A percentile compares a stretch with the other conserved stretches of the same genome.
Conservation (phyloP, 2,797 vertebrate species). For the Acanthurus tractus region DNA sequence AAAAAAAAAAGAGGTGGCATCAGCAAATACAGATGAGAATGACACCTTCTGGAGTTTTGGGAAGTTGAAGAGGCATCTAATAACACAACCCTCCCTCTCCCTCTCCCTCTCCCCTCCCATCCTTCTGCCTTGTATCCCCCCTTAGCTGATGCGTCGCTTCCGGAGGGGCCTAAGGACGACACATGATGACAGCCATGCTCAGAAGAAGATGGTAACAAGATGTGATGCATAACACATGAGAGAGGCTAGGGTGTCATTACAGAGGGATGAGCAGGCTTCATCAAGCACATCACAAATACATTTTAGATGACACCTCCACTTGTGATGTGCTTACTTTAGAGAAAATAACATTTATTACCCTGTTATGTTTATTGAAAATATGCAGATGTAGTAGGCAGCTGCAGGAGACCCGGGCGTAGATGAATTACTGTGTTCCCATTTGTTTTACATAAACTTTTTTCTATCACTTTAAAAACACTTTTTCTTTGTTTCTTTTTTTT, state of each 20-base stretch:
- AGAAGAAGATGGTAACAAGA: slow-evolving; percentile 82
- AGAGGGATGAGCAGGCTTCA: slow-evolving; percentile 81
- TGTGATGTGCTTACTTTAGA: slow-evolving; percentile 68
- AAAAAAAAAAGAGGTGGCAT: slow-evolving; percentile 43
- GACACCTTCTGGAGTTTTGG: slow-evolving; percentile 77
- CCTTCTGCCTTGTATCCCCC: slow-evolving; percentile 56
- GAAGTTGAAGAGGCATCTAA: slow-evolving; percentile 74
- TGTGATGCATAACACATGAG: slow-evolving; percentile 86
- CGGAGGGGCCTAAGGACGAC: slow-evolving; percentile 64
- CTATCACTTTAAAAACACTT: slow-evolving; percentile 62
- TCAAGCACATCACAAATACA: slow-evolving; percentile 83
- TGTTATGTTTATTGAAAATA: slow-evolving; percentile 77
- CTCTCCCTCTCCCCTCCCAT: neutral
- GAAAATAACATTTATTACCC: slow-evolving; percentile 78
- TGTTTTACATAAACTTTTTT: slow-evolving; percentile 69
- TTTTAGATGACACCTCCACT: slow-evolving; percentile 80
- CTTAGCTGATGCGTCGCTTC: slow-evolving; percentile 66
- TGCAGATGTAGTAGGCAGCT: slow-evolving; percentile 65
- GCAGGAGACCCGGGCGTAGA: slow-evolving; percentile 46
- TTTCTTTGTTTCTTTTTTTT: slow-evolving; percentile 40
- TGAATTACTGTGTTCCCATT: slow-evolving; percentile 65
- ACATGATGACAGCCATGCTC: slow-evolving; percentile 76
- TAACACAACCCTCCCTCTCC: slow-evolving; percentile 40
- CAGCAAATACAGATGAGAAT: slow-evolving; percentile 74
- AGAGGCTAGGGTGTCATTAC: slow-evolving; percentile 81